Percentiles rank a stretch among this genome's conserved stretches.
Evolutionary conservation across 2,113 vertebrate genomes (phyloP).

Genomic region (Bos indicus): DNA sequence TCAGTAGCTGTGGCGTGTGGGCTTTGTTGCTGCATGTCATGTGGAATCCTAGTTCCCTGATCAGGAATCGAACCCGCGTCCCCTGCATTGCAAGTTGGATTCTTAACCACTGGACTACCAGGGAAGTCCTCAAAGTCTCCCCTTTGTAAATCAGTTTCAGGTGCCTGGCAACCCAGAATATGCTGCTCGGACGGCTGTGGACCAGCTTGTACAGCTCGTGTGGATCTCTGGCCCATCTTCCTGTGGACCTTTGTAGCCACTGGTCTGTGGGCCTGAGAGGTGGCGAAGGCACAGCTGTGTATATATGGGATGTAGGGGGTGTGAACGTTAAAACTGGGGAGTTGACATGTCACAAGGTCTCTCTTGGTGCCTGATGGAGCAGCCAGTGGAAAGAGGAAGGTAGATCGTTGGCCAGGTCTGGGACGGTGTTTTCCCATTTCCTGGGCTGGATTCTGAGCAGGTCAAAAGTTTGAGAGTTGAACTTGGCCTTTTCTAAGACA

Average conservation of each 20-base stretch:
- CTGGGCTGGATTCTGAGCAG: not conserved
- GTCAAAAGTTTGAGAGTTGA: not conserved
- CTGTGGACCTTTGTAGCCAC: not conserved
- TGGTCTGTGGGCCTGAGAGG: not conserved
- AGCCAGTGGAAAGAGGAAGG: not conserved
- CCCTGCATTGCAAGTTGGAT: not conserved
- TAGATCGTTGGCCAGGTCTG: not conserved
- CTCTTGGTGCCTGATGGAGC: not conserved
- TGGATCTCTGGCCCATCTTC: not conserved
- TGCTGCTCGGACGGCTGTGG: not conserved
- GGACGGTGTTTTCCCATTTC: not conserved
- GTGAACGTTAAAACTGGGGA: not conserved
- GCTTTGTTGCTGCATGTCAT: not conserved
- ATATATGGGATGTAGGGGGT: not conserved
- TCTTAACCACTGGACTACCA: not conserved
- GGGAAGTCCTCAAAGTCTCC: not conserved
- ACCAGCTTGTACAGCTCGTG: not conserved
- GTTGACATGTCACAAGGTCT: not conserved
- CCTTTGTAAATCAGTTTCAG: not conserved
- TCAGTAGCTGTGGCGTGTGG: not conserved
- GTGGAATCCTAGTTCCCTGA: not conserved
- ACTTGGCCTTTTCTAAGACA: not conserved
- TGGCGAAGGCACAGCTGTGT: not conserved
- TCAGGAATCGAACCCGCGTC: not conserved
- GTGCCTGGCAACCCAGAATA: not conserved